A percentile compares a stretch with the other conserved stretches of the same genome.
phyloP scores from a whole-genome alignment of 92 coral and sea anemone genomes.

The Umimayanthus chanpuru region DNA sequence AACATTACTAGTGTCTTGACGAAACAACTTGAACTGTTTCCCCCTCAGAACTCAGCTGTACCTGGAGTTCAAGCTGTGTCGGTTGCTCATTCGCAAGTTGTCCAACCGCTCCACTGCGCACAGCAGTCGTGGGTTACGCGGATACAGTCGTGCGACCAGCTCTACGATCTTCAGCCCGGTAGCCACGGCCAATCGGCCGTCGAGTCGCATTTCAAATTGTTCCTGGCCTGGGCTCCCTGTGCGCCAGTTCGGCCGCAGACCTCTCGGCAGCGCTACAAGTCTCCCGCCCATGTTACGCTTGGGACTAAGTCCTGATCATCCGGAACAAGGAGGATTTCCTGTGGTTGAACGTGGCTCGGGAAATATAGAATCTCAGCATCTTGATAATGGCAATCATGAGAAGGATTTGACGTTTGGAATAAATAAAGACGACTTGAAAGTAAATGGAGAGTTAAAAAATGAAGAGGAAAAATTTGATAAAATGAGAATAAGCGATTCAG shows the following conservation, averaged over 20 bases:
- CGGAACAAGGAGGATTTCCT: background rate
- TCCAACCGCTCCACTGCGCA: slow-evolving; percentile 81
- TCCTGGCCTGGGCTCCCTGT: slow-evolving; percentile 91
- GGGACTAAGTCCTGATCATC: slow-evolving; percentile 56
- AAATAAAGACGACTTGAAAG: background rate
- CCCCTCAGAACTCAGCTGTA: slow-evolving; percentile 78
- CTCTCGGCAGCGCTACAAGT: slow-evolving; percentile 94
- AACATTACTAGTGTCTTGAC: too few species aligned
- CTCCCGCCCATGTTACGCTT: slow-evolving; percentile 88
- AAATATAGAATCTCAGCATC: background rate
- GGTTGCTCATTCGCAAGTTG: slow-evolving; percentile 81
- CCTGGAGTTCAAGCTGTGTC: slow-evolving; percentile 91
- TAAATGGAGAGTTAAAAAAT: background rate
- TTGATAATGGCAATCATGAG: background rate
- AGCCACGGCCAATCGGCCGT: slow-evolving; percentile 62
- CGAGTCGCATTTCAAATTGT: slow-evolving; percentile 74
- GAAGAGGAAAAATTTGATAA: background rate
- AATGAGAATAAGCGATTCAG: background rate
- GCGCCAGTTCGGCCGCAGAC: slow-evolving; percentile 85
- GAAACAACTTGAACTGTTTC: background rate
- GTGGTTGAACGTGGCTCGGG: background rate
- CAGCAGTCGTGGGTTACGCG: slow-evolving; percentile 91
- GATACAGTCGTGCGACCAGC: slow-evolving; percentile 89
- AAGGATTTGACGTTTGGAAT: background rate
- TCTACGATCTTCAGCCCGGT: slow-evolving; percentile 64